Base-by-base conservation (phyloP, 2,888 invertebrate species). In the Plusia festucae region DNA sequence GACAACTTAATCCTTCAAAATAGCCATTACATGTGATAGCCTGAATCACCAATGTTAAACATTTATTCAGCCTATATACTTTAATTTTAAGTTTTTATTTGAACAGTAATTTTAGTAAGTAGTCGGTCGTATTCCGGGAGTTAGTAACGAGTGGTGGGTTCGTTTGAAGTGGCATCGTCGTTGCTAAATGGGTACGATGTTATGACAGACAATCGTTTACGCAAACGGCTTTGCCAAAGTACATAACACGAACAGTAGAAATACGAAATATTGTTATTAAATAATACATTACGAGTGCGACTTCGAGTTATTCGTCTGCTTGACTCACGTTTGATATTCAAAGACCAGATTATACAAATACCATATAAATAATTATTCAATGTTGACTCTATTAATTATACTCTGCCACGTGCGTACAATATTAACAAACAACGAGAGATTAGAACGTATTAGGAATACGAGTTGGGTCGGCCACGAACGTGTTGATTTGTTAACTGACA, bases 161-260 rank as follows among this genome's bases (percentile, higher is more conserved):
- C 77, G 82, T 90, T 91, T 90, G 90, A 90, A 89, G 87, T 88
- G 84, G 83, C 70, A 73, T 81, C 83, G 85, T 79, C 81, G 76
- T 65, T 69, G 70, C 79, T 81, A 78, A 82, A 82, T 81, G 82
- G 74, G 81, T 82, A 78, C 76, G 78, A 82, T 90, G 88, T 90
- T 90, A 89, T 90, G 90, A 89, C 87, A 85, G 84, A 82, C 82
- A 76, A 84, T 82, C 85, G 76, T 69, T 70, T 71, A 76, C 73
- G 70, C 79, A 77, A 83, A 84, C 81, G 60, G 67, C 67, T 52
- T 74, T 70, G 72, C 54, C 66, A 71, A 66, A 70, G 59, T 68
- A 66, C 71, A 57, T 18, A 73, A 66, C 72, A 72, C 70, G 74
- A 69, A 63, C 27, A n/a, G 62, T 64, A 64, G 59, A 58, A 57